Evolutionary conservation across 2,797 vertebrate genomes (phyloP).

Genomic region (Pitangus sulphuratus): DNA sequence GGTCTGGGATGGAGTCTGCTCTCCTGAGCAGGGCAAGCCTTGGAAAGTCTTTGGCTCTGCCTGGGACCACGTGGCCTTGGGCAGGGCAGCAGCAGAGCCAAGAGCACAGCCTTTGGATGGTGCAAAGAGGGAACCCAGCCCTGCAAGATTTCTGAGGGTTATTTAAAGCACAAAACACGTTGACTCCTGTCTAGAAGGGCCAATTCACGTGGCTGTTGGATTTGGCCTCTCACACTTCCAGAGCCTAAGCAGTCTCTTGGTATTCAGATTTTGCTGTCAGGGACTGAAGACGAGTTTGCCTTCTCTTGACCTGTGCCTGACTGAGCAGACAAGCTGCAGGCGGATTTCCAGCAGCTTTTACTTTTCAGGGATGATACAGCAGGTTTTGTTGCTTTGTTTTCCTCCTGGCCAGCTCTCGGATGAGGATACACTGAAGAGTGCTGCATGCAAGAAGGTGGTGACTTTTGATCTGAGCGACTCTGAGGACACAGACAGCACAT

Average conservation of each 20-base stretch:
- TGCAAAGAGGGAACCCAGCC: neutral
- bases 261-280: neutral
- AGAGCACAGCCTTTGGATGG: neutral
- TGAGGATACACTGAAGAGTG: constrained; percentile 73
- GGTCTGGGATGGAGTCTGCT: neutral
- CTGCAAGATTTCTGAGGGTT: neutral
- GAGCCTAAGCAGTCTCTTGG: neutral
- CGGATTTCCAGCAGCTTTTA: neutral
- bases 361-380: neutral
- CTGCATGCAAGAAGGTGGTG: constrained; percentile 79
- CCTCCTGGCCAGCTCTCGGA: constrained; percentile 71
- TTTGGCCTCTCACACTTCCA: neutral
- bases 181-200: neutral
- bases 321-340: neutral
- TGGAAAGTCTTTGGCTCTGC: neutral
- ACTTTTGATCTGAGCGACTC: constrained; percentile 87
- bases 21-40: neutral
- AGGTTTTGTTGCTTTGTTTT: neutral
- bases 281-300: neutral
- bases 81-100: neutral
- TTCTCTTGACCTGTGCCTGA: neutral
- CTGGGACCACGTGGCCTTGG: neutral
- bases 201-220: accelerated
- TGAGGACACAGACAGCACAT: constrained; percentile 79
- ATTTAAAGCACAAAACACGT: neutral